Evolutionary conservation across 2,797 vertebrate genomes (phyloP).

Genomic region (Bradypus variegatus): DNA sequence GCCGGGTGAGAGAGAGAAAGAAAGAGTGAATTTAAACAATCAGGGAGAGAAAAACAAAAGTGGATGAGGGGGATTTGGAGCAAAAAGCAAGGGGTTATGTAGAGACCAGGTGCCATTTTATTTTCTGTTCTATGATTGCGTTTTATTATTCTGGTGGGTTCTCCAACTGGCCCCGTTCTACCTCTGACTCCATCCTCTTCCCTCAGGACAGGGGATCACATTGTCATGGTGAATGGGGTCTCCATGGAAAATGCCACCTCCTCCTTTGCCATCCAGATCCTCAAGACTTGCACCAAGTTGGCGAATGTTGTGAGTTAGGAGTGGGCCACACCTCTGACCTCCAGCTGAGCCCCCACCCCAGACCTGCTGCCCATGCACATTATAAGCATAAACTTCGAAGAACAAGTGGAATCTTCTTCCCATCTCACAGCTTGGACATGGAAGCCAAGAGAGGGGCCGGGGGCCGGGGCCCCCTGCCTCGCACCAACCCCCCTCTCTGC

Average conservation of each 20-base stretch:
- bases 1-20: not conserved
- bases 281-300: conserved; percentile 84
- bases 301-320: conserved; percentile 86
- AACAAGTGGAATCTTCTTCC: not conserved
- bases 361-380: not conserved
- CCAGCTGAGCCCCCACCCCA: fast-evolving
- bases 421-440: not conserved
- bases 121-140: not conserved
- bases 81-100: not conserved
- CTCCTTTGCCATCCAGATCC: conserved; percentile 86
- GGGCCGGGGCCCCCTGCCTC: not conserved
- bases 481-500: not conserved
- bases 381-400: not conserved
- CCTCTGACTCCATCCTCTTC: not conserved
- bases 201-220: conserved; percentile 85
- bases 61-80: not conserved
- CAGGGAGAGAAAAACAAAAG: not conserved
- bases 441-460: not conserved
- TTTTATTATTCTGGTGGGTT: not conserved
- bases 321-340: not conserved
- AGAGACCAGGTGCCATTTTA: not conserved
- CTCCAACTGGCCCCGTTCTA: not conserved
- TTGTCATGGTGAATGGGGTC: conserved; percentile 95
- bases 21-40: no score
- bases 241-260: conserved; percentile 88